These are phyloP conservation scores for Steinernema hermaphroditum DNA, from an alignment of 2,888 invertebrate genomes.

Conservation along the genomic window DNA sequence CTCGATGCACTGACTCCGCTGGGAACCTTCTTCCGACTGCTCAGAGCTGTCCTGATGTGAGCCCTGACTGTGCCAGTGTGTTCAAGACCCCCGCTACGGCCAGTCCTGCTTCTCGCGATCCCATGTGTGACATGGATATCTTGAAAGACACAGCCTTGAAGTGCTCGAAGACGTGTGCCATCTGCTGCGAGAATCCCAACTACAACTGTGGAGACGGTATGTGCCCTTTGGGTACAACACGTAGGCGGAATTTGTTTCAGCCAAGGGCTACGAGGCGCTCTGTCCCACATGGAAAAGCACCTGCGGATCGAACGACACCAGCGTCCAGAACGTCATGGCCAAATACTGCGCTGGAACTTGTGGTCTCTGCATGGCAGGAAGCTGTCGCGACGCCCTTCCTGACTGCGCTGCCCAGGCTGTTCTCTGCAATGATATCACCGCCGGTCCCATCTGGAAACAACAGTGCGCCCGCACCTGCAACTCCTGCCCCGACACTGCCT, in stretches of 20 bases:
- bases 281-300: not conserved
- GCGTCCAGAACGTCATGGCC: conserved; percentile 40
- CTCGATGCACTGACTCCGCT: not conserved
- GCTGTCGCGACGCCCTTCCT: conserved; percentile 26
- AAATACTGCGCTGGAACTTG: conserved; percentile 49
- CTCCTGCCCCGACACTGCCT: not conserved
- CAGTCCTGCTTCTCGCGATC: conserved; percentile 38
- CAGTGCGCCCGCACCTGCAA: conserved; percentile 1
- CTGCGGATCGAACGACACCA: not conserved
- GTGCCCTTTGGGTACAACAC: not conserved
- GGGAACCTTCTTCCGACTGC: not conserved
- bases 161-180: conserved; percentile 49
- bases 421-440: conserved; percentile 15
- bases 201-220: conserved; percentile 39
- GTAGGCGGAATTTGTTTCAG: not conserved
- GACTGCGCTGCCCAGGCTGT: conserved; percentile 17
- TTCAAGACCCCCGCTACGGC: conserved; percentile 8
- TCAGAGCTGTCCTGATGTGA: conserved; percentile 1
- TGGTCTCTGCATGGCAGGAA: conserved; percentile 34
- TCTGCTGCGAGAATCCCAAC: conserved; percentile 48
- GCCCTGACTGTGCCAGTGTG: not conserved
- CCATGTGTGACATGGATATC: conserved; percentile 49
- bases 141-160: conserved; percentile 49
- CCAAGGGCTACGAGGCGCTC: not conserved
- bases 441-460: not conserved